Conservation (phyloP, 1,140 invertebrate genomes). For the Trigoniulus corallinus region DNA sequence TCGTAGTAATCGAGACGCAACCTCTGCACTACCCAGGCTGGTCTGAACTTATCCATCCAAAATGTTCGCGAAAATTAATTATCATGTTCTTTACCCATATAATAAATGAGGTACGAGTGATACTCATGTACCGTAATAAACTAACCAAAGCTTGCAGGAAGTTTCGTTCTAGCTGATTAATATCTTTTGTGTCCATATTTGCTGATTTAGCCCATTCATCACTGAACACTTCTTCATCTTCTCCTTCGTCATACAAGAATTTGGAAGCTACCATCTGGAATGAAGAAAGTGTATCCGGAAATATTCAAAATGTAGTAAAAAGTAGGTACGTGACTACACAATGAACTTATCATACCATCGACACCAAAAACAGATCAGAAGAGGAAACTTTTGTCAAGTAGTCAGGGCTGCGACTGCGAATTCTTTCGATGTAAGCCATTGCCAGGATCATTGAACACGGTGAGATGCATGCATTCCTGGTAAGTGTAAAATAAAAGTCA, state of each 20-base stretch:
- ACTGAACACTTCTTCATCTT: constrained; percentile 72
- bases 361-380: constrained; percentile 78
- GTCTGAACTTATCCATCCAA: too few relatives aligned
- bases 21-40: too few relatives aligned
- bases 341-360: constrained; percentile 44
- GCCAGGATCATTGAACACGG: constrained; percentile 66
- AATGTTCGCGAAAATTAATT: too few relatives aligned
- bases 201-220: constrained; percentile 73
- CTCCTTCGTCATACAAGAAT: constrained; percentile 80
- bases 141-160: constrained; percentile 82
- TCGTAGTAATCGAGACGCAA: too few relatives aligned
- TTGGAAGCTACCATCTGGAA: constrained; percentile 86
- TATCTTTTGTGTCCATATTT: constrained; percentile 47
- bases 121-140: too few relatives aligned
- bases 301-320: too few relatives aligned
- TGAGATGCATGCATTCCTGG: constrained; percentile 59
- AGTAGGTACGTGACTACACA: not conserved
- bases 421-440: constrained; percentile 68
- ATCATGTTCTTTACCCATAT: too few relatives aligned
- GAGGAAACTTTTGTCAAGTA: constrained; percentile 64
- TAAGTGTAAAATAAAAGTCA: constrained; percentile 9
- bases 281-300: constrained; percentile 15
- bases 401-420: constrained; percentile 58
- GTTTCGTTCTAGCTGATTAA: constrained; percentile 69
- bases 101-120: too few relatives aligned